Evolutionary conservation across 2,113 vertebrate genomes (phyloP), one percentile per base, ranked within the genome.

Genomic region (Motacilla alba): DNA sequence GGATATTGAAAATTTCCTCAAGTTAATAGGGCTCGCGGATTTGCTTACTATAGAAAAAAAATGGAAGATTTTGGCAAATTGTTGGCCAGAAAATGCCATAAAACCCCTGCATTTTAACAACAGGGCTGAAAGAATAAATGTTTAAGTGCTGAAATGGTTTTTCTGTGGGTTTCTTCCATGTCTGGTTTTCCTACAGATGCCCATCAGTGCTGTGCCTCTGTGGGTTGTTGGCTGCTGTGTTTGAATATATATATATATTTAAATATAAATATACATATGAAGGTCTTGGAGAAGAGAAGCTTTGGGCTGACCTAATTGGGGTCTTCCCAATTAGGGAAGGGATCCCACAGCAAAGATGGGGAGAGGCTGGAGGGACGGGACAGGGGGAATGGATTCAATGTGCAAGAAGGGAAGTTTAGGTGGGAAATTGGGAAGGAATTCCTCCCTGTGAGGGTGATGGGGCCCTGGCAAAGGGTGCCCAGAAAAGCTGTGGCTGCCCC

Each of bases 361-460:
- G 37, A 52, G 44, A 68, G 23, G 11, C 10, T 50, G 68, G 50
- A 73, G 37, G 1, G 59, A 19, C 27, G 37, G 86, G 50, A 44
- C 11, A 28, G 22, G 3, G 15, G 18, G 2, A 58, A 44, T 17
- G 77, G 33, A 1, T 74, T 52, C 33, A 20, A 6, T 24, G 7
- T 28, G 27, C 3, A 19, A 67, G 33, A 66, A 15, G 8, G 10
- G 12, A 58, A 43, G 27, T 31, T 28, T 37, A 50, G 33, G 16
- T 33, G 4, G 59, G 44, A 33, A 44, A 13, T 10, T 59, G 37
- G 52, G 44, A 37, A 28, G 27, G 1, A 66, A 67, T 81, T 7
- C 2, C 1, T 39, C 7, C 2, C 44, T 81, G 37, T 0, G 33
- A 50, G 44, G 26, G 18, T 28, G 37, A 13, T 0, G 1, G 26